These are phyloP conservation scores for Progne subis DNA, from an alignment of 2,113 vertebrate species.

Conservation along the genomic window DNA sequence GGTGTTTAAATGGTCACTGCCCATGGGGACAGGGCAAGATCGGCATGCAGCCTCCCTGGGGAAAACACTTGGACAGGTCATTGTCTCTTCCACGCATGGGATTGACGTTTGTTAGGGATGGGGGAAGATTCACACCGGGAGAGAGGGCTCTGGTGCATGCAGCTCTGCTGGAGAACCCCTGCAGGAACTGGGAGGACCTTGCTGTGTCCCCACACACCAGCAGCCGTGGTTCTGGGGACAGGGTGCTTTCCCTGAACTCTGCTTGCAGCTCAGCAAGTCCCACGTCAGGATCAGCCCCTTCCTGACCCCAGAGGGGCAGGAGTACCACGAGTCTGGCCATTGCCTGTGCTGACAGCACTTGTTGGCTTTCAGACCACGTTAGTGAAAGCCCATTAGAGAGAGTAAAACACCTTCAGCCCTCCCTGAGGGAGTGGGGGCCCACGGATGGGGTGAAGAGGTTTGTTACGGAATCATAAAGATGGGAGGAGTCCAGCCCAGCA, in stretches of 20 bases:
- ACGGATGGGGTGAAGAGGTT: neutral
- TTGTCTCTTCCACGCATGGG: neutral
- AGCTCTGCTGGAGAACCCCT: neutral
- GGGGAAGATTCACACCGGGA: neutral
- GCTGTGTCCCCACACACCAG: neutral
- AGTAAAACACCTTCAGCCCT: neutral
- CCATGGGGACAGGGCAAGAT: neutral
- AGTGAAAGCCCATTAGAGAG: neutral
- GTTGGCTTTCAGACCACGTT: neutral
- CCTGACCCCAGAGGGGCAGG: neutral
- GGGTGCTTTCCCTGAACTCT: neutral
- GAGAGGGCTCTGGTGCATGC: neutral
- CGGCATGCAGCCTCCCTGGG: neutral
- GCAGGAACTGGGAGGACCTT: neutral
- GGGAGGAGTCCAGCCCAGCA: neutral
- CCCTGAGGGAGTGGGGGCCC: neutral
- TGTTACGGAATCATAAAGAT: neutral
- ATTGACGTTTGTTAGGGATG: neutral
- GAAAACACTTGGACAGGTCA: accelerated
- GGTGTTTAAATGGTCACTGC: neutral
- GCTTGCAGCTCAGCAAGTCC: neutral
- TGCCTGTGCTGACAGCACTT: neutral
- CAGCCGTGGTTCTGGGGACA: neutral
- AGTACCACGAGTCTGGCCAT: neutral
- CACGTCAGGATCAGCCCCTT: neutral